phyloP scores from a whole-genome alignment of 2,797 vertebrate species.

The Protosalanx chinensis region DNA sequence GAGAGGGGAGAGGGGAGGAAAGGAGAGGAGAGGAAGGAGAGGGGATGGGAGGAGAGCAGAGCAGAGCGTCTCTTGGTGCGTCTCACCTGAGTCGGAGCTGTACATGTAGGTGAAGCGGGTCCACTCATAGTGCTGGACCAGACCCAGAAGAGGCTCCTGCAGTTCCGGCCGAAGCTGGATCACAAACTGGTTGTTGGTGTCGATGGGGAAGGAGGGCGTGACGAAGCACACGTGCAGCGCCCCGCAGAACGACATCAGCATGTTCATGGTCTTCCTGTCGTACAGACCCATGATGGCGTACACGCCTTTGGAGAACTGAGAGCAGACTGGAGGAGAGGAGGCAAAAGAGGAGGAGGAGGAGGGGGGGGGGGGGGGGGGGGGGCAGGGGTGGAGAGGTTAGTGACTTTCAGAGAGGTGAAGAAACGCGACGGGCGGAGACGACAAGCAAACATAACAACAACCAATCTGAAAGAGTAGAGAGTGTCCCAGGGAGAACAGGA shows the following conservation, averaged over 20 bases:
- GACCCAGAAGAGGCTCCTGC: constrained; percentile 89
- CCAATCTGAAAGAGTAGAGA: neutral
- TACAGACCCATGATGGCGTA: constrained; percentile 97
- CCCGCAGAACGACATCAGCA: constrained; percentile 96
- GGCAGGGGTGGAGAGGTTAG: neutral
- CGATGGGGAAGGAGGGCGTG: constrained; percentile 90
- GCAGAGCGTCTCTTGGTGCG: too few species aligned
- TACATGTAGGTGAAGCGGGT: constrained; percentile 96
- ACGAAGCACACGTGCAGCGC: constrained; percentile 96
- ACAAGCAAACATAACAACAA: neutral
- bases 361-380: too few species aligned
- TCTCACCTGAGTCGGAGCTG: constrained; percentile 86
- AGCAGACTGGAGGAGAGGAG: constrained; percentile 80
- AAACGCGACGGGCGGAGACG: neutral
- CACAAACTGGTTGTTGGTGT: constrained; percentile 95
- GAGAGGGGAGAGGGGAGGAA: too few species aligned
- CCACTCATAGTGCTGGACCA: constrained; percentile 91
- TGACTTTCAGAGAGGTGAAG: neutral
- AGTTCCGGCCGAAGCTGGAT: constrained; percentile 93
- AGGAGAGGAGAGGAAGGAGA: too few species aligned
- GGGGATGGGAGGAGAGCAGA: too few species aligned
- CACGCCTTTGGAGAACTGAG: constrained; percentile 96
- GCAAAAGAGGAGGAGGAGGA: constrained; percentile 5
- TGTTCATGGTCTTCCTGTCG: constrained; percentile 92
- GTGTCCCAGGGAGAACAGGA: neutral